Evolutionary conservation across 2,113 vertebrate genomes (phyloP), one percentile per base, ranked within the genome.

Genomic region (Rhinopithecus roxellana): DNA sequence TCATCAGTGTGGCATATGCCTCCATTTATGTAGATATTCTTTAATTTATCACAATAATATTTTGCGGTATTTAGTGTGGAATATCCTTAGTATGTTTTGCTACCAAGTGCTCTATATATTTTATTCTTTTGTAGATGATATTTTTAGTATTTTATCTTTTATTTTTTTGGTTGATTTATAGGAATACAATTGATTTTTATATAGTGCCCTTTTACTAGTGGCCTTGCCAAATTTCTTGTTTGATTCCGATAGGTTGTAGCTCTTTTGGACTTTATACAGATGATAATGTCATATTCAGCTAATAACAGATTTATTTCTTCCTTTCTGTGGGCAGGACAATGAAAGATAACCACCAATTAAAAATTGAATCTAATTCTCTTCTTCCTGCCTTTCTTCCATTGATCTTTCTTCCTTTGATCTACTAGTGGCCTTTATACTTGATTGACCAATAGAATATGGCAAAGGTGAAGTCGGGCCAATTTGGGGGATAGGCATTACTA

Each of bases 71-170:
- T 95, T 91, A 43, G 14, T 59, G 40, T 80, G 84, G 52, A 88
- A 84, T 84, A 55, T 38, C 13, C 90, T 89, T 61, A 61, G 13
- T 90, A 93, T 90, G 64, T 82, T 89, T 86, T 96, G 10, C 30
- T 96, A 69, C 69, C 59, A 85, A 27, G 45, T 55, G 3, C 45
- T 88, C 89, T 3, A 79, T 69, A 75, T 61, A 82, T 17, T 86
- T 88, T 52, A 59, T 79, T 92, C 23, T 22, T 89, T 80, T 69
- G 61, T 35, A 93, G 43, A 17, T 86, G 80, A 77, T 70, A 93
- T 78, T 88, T 83, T 94, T 78, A 88, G 16, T 77, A 77, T 82
- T 90, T 95, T 83, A 48, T 74, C 70, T 95, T 77, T 64, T 43
- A 40, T 80, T 82, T 74, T 93, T 92, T 86, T 79, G 75, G 13